Evolutionary conservation across 2,888 invertebrate genomes (phyloP).

Genomic region (Eupithecia pulchellata): DNA sequence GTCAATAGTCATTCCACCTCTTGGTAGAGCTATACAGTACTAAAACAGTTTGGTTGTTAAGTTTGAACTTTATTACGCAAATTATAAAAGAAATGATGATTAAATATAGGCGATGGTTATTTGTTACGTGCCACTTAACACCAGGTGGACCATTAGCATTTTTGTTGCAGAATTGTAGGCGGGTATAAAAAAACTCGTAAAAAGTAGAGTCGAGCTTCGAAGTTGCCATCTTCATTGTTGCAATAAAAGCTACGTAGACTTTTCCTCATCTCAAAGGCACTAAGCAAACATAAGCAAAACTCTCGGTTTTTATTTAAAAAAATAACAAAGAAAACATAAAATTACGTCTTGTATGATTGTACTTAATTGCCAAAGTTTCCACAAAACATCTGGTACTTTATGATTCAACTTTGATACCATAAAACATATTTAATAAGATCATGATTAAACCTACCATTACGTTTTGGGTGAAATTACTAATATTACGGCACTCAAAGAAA

Average conservation of each 20-base stretch:
- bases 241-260: slow-evolving; percentile 16
- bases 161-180: neutral
- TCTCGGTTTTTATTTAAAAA: slow-evolving; percentile 4
- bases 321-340: slow-evolving; percentile 9
- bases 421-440: slow-evolving; percentile 30
- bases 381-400: slow-evolving; percentile 21
- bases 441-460: slow-evolving; percentile 36
- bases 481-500: slow-evolving; percentile 33
- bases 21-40: neutral
- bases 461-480: slow-evolving; percentile 25
- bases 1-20: neutral
- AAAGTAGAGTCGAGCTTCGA: slow-evolving; percentile 7
- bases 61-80: slow-evolving; percentile 1
- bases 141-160: slow-evolving; percentile 2
- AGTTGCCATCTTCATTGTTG: slow-evolving; percentile 8
- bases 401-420: slow-evolving; percentile 20
- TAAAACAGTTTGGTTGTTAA: neutral
- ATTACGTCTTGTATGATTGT: slow-evolving; percentile 1
- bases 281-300: neutral
- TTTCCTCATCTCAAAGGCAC: slow-evolving; percentile 10
- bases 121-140: slow-evolving; percentile 3
- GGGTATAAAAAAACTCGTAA: slow-evolving; percentile 8
- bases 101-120: slow-evolving; percentile 1
- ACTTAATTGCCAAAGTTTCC: slow-evolving; percentile 17
- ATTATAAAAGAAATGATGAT: slow-evolving; percentile 1